Conservation (phyloP, 2,113 vertebrate species). For the Gadus macrocephalus region DNA sequence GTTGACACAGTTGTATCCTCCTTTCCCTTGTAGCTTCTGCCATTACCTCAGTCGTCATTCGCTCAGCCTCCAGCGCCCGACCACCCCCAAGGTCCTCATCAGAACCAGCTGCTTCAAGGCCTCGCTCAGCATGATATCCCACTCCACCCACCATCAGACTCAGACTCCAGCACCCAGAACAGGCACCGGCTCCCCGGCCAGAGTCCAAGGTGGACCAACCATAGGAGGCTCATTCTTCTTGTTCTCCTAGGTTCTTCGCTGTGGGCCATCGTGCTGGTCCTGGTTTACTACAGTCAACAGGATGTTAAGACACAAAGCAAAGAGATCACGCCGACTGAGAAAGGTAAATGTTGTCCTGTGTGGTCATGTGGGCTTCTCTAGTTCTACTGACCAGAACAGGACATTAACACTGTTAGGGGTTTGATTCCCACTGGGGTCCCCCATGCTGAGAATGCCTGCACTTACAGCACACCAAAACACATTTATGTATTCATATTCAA, state of each 20-base stretch:
- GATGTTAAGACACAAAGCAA: constrained; percentile 1
- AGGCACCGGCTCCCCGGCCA: constrained; percentile 15
- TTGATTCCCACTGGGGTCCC: no score
- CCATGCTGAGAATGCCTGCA: no score
- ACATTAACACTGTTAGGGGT: no score
- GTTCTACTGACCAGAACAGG: no score
- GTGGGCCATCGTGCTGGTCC: constrained; percentile 39
- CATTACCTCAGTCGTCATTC: constrained; percentile 25
- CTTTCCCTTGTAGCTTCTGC: constrained; percentile 27
- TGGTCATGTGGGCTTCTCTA: no score
- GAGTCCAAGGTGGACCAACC: constrained; percentile 34
- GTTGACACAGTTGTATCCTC: no score
- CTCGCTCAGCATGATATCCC: constrained; percentile 18
- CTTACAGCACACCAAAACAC: no score
- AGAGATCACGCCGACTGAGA: background rate
- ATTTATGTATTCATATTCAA: no score
- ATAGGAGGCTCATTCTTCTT: constrained; percentile 35
- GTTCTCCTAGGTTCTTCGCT: constrained; percentile 35
- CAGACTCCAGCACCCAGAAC: constrained; percentile 23
- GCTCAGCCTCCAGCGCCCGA: constrained; percentile 9
- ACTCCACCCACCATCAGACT: background rate
- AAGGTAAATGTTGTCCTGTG: constrained; percentile 24
- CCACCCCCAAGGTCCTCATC: constrained; percentile 5
- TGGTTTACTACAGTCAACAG: constrained; percentile 33
- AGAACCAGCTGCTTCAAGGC: constrained; percentile 14